A percentile compares a stretch with the other conserved stretches of the same genome.
Evolutionary conservation across 2,888 invertebrate genomes (phyloP).

Genomic region (Plebejus argus): DNA sequence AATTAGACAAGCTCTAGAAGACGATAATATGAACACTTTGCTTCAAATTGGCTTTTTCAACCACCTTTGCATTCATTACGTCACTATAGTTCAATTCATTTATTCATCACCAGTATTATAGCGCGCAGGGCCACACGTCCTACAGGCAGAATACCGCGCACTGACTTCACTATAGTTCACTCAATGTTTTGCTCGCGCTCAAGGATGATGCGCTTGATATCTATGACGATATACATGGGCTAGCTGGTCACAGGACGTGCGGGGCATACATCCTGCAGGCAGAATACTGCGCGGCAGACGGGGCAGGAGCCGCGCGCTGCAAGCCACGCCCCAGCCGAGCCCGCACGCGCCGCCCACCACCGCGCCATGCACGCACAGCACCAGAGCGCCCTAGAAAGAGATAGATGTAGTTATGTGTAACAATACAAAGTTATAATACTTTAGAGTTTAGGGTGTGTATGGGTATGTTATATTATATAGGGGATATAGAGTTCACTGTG

Average conservation of each 20-base stretch:
- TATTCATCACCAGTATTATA: too few species aligned
- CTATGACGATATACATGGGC: background rate
- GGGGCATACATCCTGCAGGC: constrained; percentile 90
- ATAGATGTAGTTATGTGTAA: background rate
- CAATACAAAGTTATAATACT: too few species aligned
- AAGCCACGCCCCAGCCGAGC: constrained; percentile 88
- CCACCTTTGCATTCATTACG: constrained; percentile 19
- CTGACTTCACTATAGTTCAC: background rate
- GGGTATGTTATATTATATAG: too few species aligned
- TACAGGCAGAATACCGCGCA: constrained; percentile 89
- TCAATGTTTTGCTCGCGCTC: background rate
- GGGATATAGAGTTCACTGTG: too few species aligned
- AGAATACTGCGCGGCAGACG: constrained; percentile 91
- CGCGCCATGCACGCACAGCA: constrained; percentile 90
- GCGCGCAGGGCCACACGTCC: constrained; percentile 85
- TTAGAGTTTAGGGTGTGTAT: too few species aligned
- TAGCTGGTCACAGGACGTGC: constrained; percentile 43
- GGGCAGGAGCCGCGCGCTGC: constrained; percentile 92
- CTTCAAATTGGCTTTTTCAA: too few species aligned
- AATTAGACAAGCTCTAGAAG: too few species aligned
- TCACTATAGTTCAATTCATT: background rate
- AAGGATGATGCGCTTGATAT: background rate
- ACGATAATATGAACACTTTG: too few species aligned
- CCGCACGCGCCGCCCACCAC: constrained; percentile 87
- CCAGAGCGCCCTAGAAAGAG: constrained; percentile 88